Percentiles rank a stretch among this genome's conserved stretches.
Conservation (phyloP, 2,113 vertebrate genomes). For the Lagopus leucura region DNA sequence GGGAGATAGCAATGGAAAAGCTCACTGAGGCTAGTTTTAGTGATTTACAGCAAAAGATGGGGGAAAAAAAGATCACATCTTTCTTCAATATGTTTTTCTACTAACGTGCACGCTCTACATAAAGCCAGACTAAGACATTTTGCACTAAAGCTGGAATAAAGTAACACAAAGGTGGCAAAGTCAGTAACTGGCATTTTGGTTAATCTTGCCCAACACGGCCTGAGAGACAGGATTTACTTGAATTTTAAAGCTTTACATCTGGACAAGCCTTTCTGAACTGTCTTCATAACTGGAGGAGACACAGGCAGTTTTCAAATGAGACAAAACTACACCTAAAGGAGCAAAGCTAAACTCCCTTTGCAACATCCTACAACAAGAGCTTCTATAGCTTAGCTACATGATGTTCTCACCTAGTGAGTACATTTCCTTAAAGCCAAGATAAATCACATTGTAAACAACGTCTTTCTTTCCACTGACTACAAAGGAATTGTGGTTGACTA, state of each 20-base stretch:
- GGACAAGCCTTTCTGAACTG: not conserved
- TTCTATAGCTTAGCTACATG: not conserved
- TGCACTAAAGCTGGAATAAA: not conserved
- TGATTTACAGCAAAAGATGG: constrained; percentile 57
- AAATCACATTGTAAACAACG: not conserved
- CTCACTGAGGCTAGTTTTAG: constrained; percentile 26
- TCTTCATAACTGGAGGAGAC: not conserved
- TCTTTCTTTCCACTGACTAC: not conserved
- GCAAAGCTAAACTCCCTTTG: not conserved
- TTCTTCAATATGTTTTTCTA: constrained; percentile 65
- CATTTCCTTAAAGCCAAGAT: not conserved
- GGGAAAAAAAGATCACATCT: constrained; percentile 5
- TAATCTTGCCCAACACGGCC: not conserved
- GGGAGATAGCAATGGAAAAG: constrained; percentile 55
- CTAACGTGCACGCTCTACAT: constrained; percentile 1
- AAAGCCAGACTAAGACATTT: constrained; percentile 5
- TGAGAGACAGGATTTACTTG: not conserved
- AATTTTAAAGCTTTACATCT: not conserved
- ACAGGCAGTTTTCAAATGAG: not conserved
- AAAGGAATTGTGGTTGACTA: constrained; percentile 1
- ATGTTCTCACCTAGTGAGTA: not conserved
- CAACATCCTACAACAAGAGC: not conserved
- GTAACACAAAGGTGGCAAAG: constrained; percentile 5
- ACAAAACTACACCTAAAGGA: not conserved
- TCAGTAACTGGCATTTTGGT: not conserved